Conservation (phyloP, 2,113 vertebrate genomes). For the Synodontis membranacea region DNA sequence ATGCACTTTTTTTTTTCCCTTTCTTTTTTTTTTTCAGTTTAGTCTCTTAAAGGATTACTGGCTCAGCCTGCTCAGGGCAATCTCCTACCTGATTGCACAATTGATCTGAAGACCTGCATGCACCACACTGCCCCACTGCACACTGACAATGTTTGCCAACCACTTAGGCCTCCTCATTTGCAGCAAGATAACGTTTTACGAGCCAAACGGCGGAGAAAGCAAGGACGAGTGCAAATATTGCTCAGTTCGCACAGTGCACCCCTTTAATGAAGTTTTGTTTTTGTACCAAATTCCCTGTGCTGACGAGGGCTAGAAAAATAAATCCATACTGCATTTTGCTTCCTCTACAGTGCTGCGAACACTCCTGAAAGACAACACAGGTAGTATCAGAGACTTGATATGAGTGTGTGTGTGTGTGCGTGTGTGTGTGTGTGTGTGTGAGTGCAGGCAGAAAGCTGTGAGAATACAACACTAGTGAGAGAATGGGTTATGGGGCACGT, state of each 20-base stretch:
- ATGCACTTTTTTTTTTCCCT: conserved; percentile 27
- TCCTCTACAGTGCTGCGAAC: conserved; percentile 11
- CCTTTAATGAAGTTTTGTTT: conserved; percentile 40
- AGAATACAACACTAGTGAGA: conserved; percentile 21
- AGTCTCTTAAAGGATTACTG: conserved; percentile 39
- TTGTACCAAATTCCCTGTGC: conserved; percentile 5
- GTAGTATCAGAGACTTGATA: neutral
- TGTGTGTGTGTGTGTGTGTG: conserved; percentile 19
- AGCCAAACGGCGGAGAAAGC: conserved; percentile 35
- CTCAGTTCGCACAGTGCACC: conserved; percentile 13
- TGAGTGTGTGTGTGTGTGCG: conserved; percentile 32
- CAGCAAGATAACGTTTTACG: conserved; percentile 42
- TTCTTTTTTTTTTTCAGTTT: conserved; percentile 19
- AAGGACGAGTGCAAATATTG: conserved; percentile 25
- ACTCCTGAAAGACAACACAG: conserved; percentile 5
- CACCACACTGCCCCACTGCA: conserved; percentile 46
- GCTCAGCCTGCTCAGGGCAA: conserved; percentile 44
- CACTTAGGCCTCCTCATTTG: conserved; percentile 49
- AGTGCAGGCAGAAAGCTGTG: conserved; percentile 24
- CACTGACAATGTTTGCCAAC: conserved; percentile 57
- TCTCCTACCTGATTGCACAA: conserved; percentile 60
- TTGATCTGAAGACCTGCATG: conserved; percentile 43
- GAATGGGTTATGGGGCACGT: conserved; percentile 32
- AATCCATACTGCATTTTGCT: neutral
- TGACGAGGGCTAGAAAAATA: neutral